A percentile compares a stretch with the other conserved stretches of the same genome.
Evolutionary conservation across 2,888 invertebrate species (phyloP).

Genomic region (Agrotis exclamationis): DNA sequence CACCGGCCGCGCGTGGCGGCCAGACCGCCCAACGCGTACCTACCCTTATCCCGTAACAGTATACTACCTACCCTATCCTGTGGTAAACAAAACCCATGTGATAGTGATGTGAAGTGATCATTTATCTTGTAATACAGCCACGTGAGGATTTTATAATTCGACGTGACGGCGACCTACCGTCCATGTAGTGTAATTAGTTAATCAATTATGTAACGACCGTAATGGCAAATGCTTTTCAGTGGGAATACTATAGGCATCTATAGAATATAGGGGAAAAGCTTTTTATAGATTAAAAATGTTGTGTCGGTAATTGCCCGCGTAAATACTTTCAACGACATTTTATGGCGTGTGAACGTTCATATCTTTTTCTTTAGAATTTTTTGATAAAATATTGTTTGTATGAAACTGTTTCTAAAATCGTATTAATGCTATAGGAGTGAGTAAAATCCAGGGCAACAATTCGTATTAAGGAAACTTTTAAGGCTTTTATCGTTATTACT

Average conservation of each 20-base stretch:
- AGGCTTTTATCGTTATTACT: slow-evolving; percentile 34
- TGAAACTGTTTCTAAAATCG: slow-evolving; percentile 1
- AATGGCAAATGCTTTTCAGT: slow-evolving; percentile 63
- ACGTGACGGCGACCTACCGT: slow-evolving; percentile 64
- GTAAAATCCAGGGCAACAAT: slow-evolving; percentile 24
- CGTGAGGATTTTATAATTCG: slow-evolving; percentile 67
- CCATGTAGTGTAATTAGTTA: slow-evolving; percentile 78
- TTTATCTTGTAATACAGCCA: slow-evolving; percentile 59
- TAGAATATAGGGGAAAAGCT: slow-evolving; percentile 54
- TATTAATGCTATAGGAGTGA: not conserved
- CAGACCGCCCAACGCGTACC: slow-evolving; percentile 74
- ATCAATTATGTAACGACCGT: slow-evolving; percentile 78
- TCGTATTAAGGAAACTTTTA: slow-evolving; percentile 32
- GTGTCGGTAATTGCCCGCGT: slow-evolving; percentile 62
- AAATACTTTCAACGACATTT: slow-evolving; percentile 50
- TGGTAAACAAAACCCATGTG: slow-evolving; percentile 76
- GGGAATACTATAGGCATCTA: slow-evolving; percentile 52
- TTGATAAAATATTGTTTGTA: not conserved
- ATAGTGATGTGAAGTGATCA: slow-evolving; percentile 68
- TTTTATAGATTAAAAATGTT: slow-evolving; percentile 63
- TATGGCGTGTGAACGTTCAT: slow-evolving; percentile 39
- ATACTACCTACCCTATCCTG: slow-evolving; percentile 64
- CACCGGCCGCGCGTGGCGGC: slow-evolving; percentile 78
- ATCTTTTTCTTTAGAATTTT: slow-evolving; percentile 18
- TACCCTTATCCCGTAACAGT: slow-evolving; percentile 66